Base-by-base conservation (phyloP, 2,113 vertebrate species). In the Tragulus kanchil region DNA sequence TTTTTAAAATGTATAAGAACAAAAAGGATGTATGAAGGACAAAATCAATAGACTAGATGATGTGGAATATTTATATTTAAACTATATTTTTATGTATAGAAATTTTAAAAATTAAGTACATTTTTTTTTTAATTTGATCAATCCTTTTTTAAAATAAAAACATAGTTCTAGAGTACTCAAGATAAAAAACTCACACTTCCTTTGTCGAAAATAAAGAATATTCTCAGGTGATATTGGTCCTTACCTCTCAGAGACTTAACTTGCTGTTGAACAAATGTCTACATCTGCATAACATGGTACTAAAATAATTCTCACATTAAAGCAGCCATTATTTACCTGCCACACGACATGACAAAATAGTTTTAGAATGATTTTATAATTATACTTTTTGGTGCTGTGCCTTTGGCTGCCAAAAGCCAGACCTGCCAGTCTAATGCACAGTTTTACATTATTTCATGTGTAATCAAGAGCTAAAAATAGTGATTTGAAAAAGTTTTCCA, bases 341-440 rank as follows among this genome's bases (percentile, higher is more conserved):
- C 96, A 92, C 14, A 45, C 3, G 64, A 94, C 12, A 64, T 95
- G 92, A 93, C 90, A 97, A 90, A 94, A 97, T 65, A 92, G 54
- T 84, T 89, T 84, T 19, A n/a, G 87, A 90, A n/a, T 96, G 96
- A 96, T 95, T 92, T 87, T 87, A 87, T 97, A 97, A 97, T 98
- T 95, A 95, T 23, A 77, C 50, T 59, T 86, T 61, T 89, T 94
- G 36, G 89, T 71, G 31, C 48, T 84, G 15, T 96, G 54, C 42
- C 28, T 95, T 69, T 93, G 62, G 73, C 79, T 95, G 69, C 92
- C 79, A 61, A 93, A 95, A 97, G 50, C 45, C 67, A 94, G 69
- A 77, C 14, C 61, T 97, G 81, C 59, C 97, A 95, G 89, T 95
- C 65, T 21, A 65, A 77, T 65, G 36, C 64, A 73, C 83, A 77